Evolutionary conservation across 2,888 invertebrate species (phyloP).

Genomic region (Meandrusa payeni): DNA sequence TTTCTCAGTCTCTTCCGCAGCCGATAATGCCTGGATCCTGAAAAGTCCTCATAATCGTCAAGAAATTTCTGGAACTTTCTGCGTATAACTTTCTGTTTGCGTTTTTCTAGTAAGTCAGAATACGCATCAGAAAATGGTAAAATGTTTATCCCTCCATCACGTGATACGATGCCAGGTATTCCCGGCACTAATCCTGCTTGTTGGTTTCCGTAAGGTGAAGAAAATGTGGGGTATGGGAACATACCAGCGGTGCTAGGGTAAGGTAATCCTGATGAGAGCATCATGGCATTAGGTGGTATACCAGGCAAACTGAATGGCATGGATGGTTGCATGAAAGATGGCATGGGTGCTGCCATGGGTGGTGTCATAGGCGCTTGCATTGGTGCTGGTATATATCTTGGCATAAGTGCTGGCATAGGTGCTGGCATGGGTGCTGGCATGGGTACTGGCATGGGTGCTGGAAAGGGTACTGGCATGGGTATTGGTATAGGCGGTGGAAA

Average conservation of each 20-base stretch:
- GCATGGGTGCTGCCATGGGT: no score
- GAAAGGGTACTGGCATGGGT: slow-evolving; percentile 21
- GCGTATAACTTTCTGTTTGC: slow-evolving; percentile 53
- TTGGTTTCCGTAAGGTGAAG: slow-evolving; percentile 23
- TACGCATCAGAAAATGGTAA: slow-evolving; percentile 66
- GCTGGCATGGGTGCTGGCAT: slow-evolving; percentile 7
- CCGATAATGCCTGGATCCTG: slow-evolving; percentile 25
- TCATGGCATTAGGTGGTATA: no score
- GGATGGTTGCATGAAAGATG: no score
- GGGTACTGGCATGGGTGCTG: slow-evolving; percentile 25
- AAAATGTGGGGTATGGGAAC: slow-evolving; percentile 27
- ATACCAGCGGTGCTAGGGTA: slow-evolving; percentile 9
- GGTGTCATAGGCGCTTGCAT: no score
- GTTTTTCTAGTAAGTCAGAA: slow-evolving; percentile 55
- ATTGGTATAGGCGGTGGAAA: slow-evolving; percentile 15
- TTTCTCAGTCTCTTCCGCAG: no score
- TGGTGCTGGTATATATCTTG: no score
- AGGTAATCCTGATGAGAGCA: neutral
- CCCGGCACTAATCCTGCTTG: slow-evolving; percentile 55
- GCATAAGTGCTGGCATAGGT: slow-evolving; percentile 25
- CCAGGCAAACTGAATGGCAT: no score
- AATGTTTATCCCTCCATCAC: slow-evolving; percentile 62
- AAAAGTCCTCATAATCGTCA: slow-evolving; percentile 38
- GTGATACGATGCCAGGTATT: slow-evolving; percentile 51
- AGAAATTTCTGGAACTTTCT: slow-evolving; percentile 44